A percentile compares a stretch with the other conserved stretches of the same genome.
Conservation (phyloP, 2,888 invertebrate species). For the Cryptocephalus primarius region DNA sequence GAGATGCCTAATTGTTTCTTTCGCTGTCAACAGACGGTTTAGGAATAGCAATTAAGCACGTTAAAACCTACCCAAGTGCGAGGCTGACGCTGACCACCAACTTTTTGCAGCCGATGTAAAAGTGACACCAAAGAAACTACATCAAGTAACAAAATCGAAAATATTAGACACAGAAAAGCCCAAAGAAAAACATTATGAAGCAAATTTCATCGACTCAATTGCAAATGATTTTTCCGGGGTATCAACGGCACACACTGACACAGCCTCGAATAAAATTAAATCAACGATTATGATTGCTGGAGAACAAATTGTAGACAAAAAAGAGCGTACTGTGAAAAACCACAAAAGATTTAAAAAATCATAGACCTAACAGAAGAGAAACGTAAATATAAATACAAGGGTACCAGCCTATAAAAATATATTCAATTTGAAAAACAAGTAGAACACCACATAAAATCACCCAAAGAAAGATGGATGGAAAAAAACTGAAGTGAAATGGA, state of each 20-base stretch:
- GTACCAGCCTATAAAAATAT: background rate
- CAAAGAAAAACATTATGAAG: background rate
- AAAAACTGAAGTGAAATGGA: background rate
- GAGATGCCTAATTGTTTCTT: background rate
- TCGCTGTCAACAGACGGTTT: no score
- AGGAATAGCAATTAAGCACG: no score
- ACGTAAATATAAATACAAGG: background rate
- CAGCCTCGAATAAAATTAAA: background rate
- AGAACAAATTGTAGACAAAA: background rate
- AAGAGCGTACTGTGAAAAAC: background rate
- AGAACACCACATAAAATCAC: background rate
- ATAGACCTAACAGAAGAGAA: background rate
- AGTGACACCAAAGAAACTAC: no score
- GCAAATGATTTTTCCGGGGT: background rate
- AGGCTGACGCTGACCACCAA: background rate
- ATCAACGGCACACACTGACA: background rate
- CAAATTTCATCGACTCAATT: background rate
- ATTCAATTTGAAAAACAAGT: background rate
- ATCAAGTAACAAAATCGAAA: background rate
- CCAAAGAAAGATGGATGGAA: background rate
- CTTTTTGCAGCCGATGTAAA: background rate
- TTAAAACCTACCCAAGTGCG: background rate
- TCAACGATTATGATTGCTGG: background rate
- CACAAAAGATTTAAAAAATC: background rate
- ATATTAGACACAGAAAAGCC: conserved; percentile 1